phyloP scores from a whole-genome alignment of 2,113 vertebrate species.

The Notothenia coriiceps region DNA sequence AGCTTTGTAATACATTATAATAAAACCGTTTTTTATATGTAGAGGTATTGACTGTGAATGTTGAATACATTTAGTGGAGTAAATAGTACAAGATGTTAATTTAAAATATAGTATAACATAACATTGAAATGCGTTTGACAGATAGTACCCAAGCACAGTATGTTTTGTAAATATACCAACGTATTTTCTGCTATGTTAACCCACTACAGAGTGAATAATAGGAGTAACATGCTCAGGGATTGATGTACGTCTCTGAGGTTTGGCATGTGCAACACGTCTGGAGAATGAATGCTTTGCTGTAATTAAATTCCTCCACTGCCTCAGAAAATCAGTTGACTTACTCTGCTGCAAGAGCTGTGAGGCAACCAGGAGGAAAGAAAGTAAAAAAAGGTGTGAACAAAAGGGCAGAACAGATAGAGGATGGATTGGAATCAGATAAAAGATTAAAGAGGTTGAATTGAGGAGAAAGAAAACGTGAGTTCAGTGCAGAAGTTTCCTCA shows the following conservation, averaged over 20 bases:
- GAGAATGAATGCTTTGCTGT: constrained; percentile 27
- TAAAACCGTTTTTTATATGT: too few relatives aligned
- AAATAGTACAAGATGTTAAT: too few relatives aligned
- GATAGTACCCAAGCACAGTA: too few relatives aligned
- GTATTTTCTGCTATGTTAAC: not conserved
- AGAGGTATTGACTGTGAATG: too few relatives aligned
- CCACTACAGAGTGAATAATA: not conserved
- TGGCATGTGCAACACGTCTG: constrained; percentile 22
- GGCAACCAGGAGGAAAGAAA: not conserved
- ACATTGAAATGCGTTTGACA: too few relatives aligned
- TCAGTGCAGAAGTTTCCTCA: constrained; percentile 38
- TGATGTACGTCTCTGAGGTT: not conserved
- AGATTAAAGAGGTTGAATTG: constrained; percentile 44
- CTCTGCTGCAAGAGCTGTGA: not conserved
- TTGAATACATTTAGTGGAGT: too few relatives aligned
- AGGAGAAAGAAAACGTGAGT: constrained; percentile 6
- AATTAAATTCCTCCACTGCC: constrained; percentile 41
- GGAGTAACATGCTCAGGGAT: not conserved
- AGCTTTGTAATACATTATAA: too few relatives aligned
- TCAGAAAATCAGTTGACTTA: constrained; percentile 22
- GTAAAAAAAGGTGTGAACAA: constrained; percentile 4
- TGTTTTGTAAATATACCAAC: too few relatives aligned
- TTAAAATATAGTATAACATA: too few relatives aligned
- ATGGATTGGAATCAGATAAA: constrained; percentile 11
- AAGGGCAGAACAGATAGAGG: constrained; percentile 15